Base-by-base conservation (phyloP, 1,140 invertebrate genomes). In the Hydropsyche tenuis region DNA sequence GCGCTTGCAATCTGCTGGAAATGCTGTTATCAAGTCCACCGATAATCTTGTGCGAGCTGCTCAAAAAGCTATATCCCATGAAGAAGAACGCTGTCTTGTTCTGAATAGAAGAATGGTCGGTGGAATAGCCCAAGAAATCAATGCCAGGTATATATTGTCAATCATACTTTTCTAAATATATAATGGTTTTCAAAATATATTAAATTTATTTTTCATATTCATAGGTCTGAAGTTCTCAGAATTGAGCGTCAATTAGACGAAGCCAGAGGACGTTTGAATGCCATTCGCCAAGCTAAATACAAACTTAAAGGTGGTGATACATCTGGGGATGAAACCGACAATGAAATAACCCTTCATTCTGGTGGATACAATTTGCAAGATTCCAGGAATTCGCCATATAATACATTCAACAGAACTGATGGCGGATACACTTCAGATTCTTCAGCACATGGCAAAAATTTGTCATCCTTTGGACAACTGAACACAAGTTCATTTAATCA, bases 1-100 rank as follows among this genome's bases (percentile, higher is more conserved):
- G 73, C 89, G 96, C n/a, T 85, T 99, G 18, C 95, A 97, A 84
- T 89, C 92, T 22, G 98, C 98, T 7, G 97, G 98, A 14, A 98
- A 98, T 81, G 96, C 96, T 12, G 97, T 99, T 0, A 99, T 99
- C 85, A 88, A 94, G 77, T 98, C 98, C 0, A 99, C 98, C 0
- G 97, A 99, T 82, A 97, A 97, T 85, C 84, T 99, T 74, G 98
- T 99, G 11, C 87, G 90, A 27, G 95, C 97, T 0, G 97, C 97
- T 0, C 92, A 97, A 78, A 94, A 98, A 81, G 94, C 95, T 1
- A 94, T 98, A 65, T 93, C 94, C 56, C 90, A 92, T 30, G 95
- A 97, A 78, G 96, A 98, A 79, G 96, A 98, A 79, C 86, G 94
- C 22, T 93, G 90, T 46, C 85, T 99, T 3, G 91, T 97, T 53